A percentile compares a stretch with the other conserved stretches of the same genome.
phyloP scores from a whole-genome alignment of 2,113 vertebrate genomes.

The Thamnophis sirtalis region DNA sequence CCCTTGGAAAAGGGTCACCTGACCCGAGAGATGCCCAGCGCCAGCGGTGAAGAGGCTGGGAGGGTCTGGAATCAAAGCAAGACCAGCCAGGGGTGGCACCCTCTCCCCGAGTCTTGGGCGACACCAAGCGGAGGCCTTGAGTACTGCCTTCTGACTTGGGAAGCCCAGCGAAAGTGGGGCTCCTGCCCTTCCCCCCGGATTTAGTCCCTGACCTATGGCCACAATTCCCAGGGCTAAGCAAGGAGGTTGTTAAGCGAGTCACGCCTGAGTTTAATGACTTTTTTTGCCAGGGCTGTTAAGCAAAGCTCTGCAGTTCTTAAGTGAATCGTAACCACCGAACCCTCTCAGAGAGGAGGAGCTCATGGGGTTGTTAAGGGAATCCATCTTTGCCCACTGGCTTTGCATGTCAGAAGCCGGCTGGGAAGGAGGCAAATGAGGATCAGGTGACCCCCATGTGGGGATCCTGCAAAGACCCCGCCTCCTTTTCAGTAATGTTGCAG shows the following conservation, averaged over 20 bases:
- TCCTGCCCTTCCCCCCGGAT: background rate
- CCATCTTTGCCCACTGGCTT: too few species aligned
- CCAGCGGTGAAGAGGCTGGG: too few species aligned
- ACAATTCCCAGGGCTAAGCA: background rate
- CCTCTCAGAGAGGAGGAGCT: too few species aligned
- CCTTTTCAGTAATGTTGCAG: too few species aligned
- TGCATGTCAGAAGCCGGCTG: too few species aligned
- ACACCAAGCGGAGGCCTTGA: constrained; percentile 28
- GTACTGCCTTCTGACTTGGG: background rate
- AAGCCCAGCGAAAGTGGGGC: background rate
- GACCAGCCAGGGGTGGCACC: background rate
- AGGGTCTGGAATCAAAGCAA: background rate
- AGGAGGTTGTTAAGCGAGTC: background rate
- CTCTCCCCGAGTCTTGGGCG: constrained; percentile 40
- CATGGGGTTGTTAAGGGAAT: too few species aligned
- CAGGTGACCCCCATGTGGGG: too few species aligned
- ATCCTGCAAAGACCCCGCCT: too few species aligned
- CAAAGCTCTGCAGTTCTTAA: background rate
- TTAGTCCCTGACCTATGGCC: background rate
- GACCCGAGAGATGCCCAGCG: too few species aligned
- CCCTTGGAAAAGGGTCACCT: background rate
- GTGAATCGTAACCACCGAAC: too few species aligned
- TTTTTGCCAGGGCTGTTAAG: background rate
- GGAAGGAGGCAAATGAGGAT: too few species aligned
- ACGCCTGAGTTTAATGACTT: background rate